Evolutionary conservation across 2,113 vertebrate genomes (phyloP).

Genomic region (Mus musculus): GRCm39 chr2:48940501-48941000

Average conservation of each 20-base stretch:
- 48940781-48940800: not conserved
- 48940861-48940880: not conserved
- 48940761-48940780: not conserved
- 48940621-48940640: not conserved
- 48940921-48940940: not conserved
- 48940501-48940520: not conserved
- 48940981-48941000: not conserved
- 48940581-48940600: not conserved
- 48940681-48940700: not conserved
- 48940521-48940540: not conserved
- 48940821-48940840: not conserved
- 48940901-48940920: not conserved
- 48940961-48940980: not conserved
- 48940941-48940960: not conserved
- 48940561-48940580: not conserved
- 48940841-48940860: not conserved
- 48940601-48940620: not conserved
- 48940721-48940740: not conserved
- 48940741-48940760: not conserved
- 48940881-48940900: not conserved
- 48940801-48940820: not conserved
- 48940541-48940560: not conserved
- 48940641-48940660: not conserved
- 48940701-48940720: not conserved
- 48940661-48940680: not conserved